phyloP scores from a whole-genome alignment of 2,888 invertebrate genomes.

The Euspilapteryx auroguttella region DNA sequence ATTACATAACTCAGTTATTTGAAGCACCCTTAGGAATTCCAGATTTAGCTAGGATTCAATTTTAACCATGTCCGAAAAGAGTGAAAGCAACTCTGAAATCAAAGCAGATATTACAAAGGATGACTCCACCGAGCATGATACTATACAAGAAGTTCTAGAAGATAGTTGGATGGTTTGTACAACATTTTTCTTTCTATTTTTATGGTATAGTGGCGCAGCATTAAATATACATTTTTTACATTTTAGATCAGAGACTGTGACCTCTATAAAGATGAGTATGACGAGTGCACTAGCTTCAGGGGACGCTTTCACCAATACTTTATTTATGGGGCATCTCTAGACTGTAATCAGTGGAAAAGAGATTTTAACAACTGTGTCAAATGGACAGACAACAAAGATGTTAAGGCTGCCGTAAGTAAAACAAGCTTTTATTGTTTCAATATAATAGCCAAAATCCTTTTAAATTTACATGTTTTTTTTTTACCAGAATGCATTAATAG shows the following conservation, averaged over 20 bases:
- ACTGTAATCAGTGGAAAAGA: conserved; percentile 79
- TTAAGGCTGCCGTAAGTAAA: conserved; percentile 69
- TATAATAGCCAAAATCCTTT: no score
- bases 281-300: conserved; percentile 74
- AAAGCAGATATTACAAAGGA: not conserved
- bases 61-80: not conserved
- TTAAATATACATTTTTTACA: no score
- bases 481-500: conserved; percentile 64
- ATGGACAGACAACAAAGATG: conserved; percentile 65
- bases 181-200: conserved; percentile 1
- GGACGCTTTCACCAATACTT: conserved; percentile 87
- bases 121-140: not conserved
- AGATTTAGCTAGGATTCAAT: no score
- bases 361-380: conserved; percentile 76
- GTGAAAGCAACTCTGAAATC: not conserved
- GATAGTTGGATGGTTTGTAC: conserved; percentile 38
- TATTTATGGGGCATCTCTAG: conserved; percentile 69
- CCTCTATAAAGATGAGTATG: conserved; percentile 81
- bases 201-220: no score
- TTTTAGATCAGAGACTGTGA: conserved; percentile 76
- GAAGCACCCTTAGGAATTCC: no score
- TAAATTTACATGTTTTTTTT: no score
- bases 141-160: conserved; percentile 10
- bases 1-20: no score
- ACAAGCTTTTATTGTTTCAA: no score